Percentiles rank a stretch among this genome's conserved stretches.
phyloP scores from a whole-genome alignment of 2,113 vertebrate genomes.

The Hoplias malabaricus region DNA sequence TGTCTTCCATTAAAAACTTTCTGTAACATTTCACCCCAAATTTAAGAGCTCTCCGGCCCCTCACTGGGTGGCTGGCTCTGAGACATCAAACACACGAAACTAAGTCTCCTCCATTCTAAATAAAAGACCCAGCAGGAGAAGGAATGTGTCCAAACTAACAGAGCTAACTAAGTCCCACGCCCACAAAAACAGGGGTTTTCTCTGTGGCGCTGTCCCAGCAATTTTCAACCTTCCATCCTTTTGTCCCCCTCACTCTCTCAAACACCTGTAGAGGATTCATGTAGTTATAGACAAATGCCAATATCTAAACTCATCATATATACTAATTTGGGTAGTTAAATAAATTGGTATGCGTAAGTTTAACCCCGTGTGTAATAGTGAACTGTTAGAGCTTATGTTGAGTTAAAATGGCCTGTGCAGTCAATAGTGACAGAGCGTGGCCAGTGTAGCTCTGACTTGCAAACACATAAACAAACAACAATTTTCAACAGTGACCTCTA shows the following conservation, averaged over 20 bases:
- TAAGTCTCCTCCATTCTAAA: constrained; percentile 54
- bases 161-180: constrained; percentile 58
- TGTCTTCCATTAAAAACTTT: constrained; percentile 30
- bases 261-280: not conserved
- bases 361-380: no score
- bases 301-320: no score
- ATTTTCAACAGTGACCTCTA: not conserved
- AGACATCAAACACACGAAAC: constrained; percentile 34
- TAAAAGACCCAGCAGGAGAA: constrained; percentile 59
- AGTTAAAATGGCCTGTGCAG: not conserved
- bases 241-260: not conserved
- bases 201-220: constrained; percentile 34
- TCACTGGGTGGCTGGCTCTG: constrained; percentile 3
- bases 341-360: no score
- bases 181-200: constrained; percentile 63
- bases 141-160: constrained; percentile 64
- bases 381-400: not conserved
- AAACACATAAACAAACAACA: not conserved
- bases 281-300: not conserved
- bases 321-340: no score
- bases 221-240: constrained; percentile 19
- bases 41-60: constrained; percentile 5
- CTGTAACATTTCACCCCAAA: constrained; percentile 34
- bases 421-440: not conserved
- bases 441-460: not conserved